Base-by-base conservation (phyloP, 2,888 invertebrate species). In the Apamea epomidion region DNA sequence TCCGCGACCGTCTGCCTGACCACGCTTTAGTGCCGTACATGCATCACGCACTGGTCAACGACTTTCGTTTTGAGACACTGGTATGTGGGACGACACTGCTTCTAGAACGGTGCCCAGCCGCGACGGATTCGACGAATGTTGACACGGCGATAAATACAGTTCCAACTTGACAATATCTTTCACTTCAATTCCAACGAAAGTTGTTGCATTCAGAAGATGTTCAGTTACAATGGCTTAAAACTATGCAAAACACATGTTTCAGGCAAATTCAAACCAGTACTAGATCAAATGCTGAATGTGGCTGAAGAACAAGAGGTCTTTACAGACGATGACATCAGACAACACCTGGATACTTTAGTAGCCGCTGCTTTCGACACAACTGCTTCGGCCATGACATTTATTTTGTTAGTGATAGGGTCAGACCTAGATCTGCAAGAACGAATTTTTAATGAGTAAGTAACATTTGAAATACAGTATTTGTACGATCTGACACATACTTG, bases 341-440 rank as follows among this genome's bases (percentile, higher is more conserved):
- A 83, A 37, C 87, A 87, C 51, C 69, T 87, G 18, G 71, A 79
- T 25, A 87, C 83, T 12, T 65, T 87, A 0, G 68, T 87, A 0
- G 16, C 73, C 3, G 85, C 78, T 29, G 45, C 78, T 32, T 83
- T 70, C 37, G 85, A 87, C 10, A 80, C 85, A 29, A 82, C 74
- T 12, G 4, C n/a, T n/a, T n/a, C n/a, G n/a, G n/a, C n/a, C n/a
- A n/a, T 83, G 12, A 74, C 67, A 18, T 58, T 68, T 14, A 58
- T 72, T 8, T 37, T 87, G 10, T n/a, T 82, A 51, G 10, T 78
- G 0, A 80, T 87, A 48, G 87, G 83, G 21, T 67, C 78, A 0
- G 8, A 87, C 14, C 62, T 18, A 48, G 69, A 81, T 25, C 32
- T 85, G 0, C 87, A 87, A 76, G 60, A 80, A 58, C 32, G 51